A percentile compares a stretch with the other conserved stretches of the same genome.
Evolutionary conservation across 2,113 vertebrate species (phyloP).

Genomic region (Oreochromis tanganicae): DNA sequence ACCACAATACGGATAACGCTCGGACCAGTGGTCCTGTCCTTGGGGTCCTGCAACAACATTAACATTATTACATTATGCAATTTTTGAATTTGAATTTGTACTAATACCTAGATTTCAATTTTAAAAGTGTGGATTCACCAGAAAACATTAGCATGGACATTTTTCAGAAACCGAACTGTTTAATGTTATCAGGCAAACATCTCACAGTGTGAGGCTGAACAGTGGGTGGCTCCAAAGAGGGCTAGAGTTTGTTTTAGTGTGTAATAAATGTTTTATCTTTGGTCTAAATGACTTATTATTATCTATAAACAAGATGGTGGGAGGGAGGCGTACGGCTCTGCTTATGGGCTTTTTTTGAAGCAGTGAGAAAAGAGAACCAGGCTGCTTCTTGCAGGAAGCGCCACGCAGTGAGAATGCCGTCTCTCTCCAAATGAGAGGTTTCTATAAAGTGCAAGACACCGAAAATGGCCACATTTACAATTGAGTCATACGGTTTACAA

Average conservation of each 20-base stretch:
- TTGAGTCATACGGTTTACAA: constrained; percentile 3
- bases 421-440: constrained; percentile 61
- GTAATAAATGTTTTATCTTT: constrained; percentile 1
- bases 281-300: constrained; percentile 18
- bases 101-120: neutral
- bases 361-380: constrained; percentile 20
- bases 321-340: neutral
- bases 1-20: constrained; percentile 83
- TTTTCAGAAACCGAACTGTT: neutral
- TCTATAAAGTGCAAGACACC: constrained; percentile 20
- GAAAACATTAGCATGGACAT: neutral
- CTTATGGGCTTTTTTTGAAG: neutral
- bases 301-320: neutral
- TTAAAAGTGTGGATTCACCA: neutral
- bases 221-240: neutral
- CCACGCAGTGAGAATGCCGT: constrained; percentile 20
- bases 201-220: neutral
- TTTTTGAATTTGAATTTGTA: neutral
- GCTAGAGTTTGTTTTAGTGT: neutral
- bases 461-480: constrained; percentile 13
- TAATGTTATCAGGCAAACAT: neutral
- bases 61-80: neutral
- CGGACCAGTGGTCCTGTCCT: constrained; percentile 81
- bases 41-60: constrained; percentile 73
- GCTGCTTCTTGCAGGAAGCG: constrained; percentile 23